Evolutionary conservation across 2,113 vertebrate genomes (phyloP).

Genomic region (Craseonycteris thonglongyai): DNA sequence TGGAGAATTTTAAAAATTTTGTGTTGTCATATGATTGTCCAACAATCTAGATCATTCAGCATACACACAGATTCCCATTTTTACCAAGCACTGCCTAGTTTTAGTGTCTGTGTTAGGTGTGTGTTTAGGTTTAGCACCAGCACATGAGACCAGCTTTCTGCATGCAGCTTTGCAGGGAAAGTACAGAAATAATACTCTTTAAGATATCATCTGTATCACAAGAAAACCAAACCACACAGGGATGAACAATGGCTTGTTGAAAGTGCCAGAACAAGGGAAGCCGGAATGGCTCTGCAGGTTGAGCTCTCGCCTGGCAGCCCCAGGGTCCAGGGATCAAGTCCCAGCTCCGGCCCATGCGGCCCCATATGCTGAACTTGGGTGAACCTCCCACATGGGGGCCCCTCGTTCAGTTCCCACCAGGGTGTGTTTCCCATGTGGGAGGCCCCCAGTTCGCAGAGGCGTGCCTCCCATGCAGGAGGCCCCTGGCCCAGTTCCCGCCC

Average conservation of each 20-base stretch:
- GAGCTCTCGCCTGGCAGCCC: too few relatives aligned
- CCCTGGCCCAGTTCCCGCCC: too few relatives aligned
- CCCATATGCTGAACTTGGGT: too few relatives aligned
- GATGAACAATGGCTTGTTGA: background rate
- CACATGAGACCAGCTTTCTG: background rate
- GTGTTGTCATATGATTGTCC: background rate
- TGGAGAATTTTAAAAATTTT: background rate
- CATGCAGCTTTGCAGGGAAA: background rate
- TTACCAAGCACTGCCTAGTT: background rate
- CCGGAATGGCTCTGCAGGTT: too few relatives aligned
- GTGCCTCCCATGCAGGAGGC: too few relatives aligned
- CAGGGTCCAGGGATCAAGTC: too few relatives aligned
- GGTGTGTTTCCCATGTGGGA: too few relatives aligned
- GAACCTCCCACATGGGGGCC: too few relatives aligned
- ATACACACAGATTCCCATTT: background rate
- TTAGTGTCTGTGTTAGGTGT: too few relatives aligned
- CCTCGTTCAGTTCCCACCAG: too few relatives aligned
- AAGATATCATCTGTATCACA: background rate
- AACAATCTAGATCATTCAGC: background rate
- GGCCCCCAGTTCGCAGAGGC: too few relatives aligned
- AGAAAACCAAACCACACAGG: background rate
- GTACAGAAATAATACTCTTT: background rate
- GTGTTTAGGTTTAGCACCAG: background rate
- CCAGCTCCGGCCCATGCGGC: too few relatives aligned
- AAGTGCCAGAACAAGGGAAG: background rate